Conservation (phyloP, 2,888 invertebrate species). For the Machimus rusticus region DNA sequence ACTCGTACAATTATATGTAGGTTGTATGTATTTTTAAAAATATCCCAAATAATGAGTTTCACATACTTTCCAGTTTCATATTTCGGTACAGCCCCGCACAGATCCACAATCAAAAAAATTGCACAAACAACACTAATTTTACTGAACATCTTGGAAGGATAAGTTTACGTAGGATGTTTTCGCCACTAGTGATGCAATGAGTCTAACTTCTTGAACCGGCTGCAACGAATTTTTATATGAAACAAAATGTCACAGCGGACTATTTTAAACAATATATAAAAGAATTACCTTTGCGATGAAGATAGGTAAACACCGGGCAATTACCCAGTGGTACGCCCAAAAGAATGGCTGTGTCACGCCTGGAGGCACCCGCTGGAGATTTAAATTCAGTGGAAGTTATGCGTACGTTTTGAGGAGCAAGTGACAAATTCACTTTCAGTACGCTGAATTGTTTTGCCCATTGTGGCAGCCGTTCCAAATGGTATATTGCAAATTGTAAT, state of each 20-base stretch:
- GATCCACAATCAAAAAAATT: neutral
- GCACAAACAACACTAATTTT: neutral
- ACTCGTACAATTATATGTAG: too few species aligned
- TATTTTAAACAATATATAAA: conserved; percentile 35
- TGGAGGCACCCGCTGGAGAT: neutral
- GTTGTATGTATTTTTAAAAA: neutral
- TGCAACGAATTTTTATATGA: conserved; percentile 6
- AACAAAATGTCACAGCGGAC: conserved; percentile 19
- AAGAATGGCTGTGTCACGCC: conserved; percentile 1
- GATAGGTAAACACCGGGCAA: neutral
- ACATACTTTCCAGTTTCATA: conserved; percentile 26
- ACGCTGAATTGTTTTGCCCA: neutral
- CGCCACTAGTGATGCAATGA: neutral
- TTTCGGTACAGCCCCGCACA: conserved; percentile 13
- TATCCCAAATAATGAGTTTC: neutral
- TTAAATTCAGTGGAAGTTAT: neutral
- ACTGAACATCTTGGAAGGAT: neutral
- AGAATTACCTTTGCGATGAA: neutral
- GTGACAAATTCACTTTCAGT: conserved; percentile 35
- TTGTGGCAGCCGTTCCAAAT: conserved; percentile 5
- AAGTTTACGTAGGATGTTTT: neutral
- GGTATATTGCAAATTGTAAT: neutral
- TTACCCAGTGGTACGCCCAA: neutral
- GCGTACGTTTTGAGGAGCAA: neutral
- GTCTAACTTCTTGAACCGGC: neutral